These are phyloP conservation scores for Amitus sp. DNA, from an alignment of 2,888 invertebrate genomes.

Conservation along the genomic window DNA sequence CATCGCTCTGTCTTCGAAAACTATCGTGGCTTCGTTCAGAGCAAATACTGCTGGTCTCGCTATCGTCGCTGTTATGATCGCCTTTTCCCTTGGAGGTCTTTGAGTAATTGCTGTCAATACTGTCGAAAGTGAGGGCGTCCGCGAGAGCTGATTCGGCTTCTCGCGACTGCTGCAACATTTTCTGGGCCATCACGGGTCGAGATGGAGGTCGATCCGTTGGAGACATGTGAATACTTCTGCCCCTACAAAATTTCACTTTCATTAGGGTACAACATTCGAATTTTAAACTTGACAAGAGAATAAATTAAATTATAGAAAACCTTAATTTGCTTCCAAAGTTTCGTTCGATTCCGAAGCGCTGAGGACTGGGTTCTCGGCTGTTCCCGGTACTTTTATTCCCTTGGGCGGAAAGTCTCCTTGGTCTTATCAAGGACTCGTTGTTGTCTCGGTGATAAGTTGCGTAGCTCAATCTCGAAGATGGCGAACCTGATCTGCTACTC, in stretches of 20 bases:
- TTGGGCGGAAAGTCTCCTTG: constrained; percentile 74
- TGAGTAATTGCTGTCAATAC: constrained; percentile 56
- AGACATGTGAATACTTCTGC: constrained; percentile 59
- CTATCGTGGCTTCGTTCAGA: constrained; percentile 91
- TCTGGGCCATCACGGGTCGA: constrained; percentile 79
- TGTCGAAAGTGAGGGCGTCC: constrained; percentile 71
- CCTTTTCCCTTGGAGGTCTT: constrained; percentile 59
- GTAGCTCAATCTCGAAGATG: constrained; percentile 85
- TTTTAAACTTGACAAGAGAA: no score
- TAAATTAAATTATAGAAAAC: constrained; percentile 36
- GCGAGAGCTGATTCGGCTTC: constrained; percentile 88
- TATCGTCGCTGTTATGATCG: constrained; percentile 82
- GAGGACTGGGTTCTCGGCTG: constrained; percentile 67
- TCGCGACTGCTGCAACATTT: constrained; percentile 84
- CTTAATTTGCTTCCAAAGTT: constrained; percentile 58
- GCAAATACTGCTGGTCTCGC: constrained; percentile 95
- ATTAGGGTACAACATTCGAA: no score
- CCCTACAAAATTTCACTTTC: constrained; percentile 48
- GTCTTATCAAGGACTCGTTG: constrained; percentile 68
- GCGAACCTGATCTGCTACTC: constrained; percentile 92
- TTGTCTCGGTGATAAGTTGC: constrained; percentile 72
- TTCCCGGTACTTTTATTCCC: constrained; percentile 60
- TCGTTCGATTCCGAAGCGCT: constrained; percentile 60
- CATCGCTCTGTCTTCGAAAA: constrained; percentile 81
- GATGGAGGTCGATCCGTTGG: constrained; percentile 69